A percentile compares a stretch with the other conserved stretches of the same genome.
These are phyloP conservation scores for Dorcus parallelipipedus DNA, from an alignment of 2,888 invertebrate genomes.

Conservation along the genomic window DNA sequence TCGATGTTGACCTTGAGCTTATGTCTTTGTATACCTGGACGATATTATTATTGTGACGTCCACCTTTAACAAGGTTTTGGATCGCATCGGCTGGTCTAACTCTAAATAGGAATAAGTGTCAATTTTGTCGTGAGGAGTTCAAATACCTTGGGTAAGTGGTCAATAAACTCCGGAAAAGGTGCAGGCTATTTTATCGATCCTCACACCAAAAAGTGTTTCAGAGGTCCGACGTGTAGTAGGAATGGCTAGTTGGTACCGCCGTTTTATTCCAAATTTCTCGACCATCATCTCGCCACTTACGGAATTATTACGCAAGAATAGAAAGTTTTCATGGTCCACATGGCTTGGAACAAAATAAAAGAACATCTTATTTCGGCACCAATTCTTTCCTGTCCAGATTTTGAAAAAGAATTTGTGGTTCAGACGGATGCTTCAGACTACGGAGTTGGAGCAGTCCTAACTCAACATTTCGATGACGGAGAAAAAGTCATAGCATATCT, in stretches of 20 bases:
- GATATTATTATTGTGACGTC: constrained; percentile 13
- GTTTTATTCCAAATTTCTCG: constrained; percentile 19
- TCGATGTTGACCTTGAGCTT: constrained; percentile 28
- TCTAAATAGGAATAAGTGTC: constrained; percentile 22
- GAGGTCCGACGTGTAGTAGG: constrained; percentile 22
- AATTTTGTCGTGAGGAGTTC: constrained; percentile 24
- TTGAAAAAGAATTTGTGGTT: constrained; percentile 2
- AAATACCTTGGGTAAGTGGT: constrained; percentile 36
- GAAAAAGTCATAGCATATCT: constrained; percentile 13
- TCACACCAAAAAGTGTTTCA: constrained; percentile 17
- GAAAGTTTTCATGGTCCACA: constrained; percentile 7
- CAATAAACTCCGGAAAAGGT: constrained; percentile 22
- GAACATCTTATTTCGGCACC: constrained; percentile 7
- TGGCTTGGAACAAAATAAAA: constrained; percentile 9
- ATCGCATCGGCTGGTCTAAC: constrained; percentile 13
- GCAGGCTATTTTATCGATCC: constrained; percentile 18
- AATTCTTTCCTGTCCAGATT: constrained; percentile 15
- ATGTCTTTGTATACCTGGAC: constrained; percentile 19
- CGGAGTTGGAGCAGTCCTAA: constrained; percentile 10
- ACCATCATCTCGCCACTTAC: constrained; percentile 12
- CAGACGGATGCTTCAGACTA: constrained; percentile 12
- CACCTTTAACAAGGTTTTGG: constrained; percentile 13
- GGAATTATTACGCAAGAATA: constrained; percentile 14
- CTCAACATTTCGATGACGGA: not conserved
- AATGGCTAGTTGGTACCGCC: constrained; percentile 20